A percentile compares a stretch with the other conserved stretches of the same genome.
Conservation (phyloP, 2,797 vertebrate species). For the Scolopax rusticola region DNA sequence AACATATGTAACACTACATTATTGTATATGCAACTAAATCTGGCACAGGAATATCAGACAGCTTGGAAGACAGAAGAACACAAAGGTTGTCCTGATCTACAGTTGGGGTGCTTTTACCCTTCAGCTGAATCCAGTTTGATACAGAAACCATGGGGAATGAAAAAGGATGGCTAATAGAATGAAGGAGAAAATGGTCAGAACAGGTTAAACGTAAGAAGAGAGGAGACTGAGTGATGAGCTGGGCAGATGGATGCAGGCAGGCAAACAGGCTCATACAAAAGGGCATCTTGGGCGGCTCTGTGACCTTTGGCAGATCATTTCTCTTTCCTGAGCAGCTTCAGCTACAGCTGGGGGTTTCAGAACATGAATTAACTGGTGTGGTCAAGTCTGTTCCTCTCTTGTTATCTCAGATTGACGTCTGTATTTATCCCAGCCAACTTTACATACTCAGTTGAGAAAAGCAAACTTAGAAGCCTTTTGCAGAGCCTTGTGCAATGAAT, state of each 20-base stretch:
- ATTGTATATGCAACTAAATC: background rate
- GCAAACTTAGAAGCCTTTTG: background rate
- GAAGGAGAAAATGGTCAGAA: accelerated
- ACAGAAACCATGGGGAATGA: background rate
- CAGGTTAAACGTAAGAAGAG: background rate
- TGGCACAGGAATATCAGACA: background rate
- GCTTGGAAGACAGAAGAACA: background rate
- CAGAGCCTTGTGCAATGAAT: background rate
- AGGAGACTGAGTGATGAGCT: background rate
- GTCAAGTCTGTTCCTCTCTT: background rate
- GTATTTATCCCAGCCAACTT: background rate
- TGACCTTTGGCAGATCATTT: background rate
- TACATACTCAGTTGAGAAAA: background rate
- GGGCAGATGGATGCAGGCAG: background rate
- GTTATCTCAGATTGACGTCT: background rate
- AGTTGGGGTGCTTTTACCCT: background rate
- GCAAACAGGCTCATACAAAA: background rate
- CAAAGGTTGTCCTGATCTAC: background rate
- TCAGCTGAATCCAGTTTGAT: background rate
- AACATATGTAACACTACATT: background rate
- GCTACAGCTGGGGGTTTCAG: background rate
- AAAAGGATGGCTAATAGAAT: background rate
- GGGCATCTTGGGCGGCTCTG: background rate
- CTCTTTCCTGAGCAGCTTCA: background rate
- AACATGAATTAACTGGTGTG: background rate